Percentiles rank a stretch among this genome's conserved stretches.
Conservation (phyloP, 2,888 invertebrate genomes). For the Mimachlamys varia region DNA sequence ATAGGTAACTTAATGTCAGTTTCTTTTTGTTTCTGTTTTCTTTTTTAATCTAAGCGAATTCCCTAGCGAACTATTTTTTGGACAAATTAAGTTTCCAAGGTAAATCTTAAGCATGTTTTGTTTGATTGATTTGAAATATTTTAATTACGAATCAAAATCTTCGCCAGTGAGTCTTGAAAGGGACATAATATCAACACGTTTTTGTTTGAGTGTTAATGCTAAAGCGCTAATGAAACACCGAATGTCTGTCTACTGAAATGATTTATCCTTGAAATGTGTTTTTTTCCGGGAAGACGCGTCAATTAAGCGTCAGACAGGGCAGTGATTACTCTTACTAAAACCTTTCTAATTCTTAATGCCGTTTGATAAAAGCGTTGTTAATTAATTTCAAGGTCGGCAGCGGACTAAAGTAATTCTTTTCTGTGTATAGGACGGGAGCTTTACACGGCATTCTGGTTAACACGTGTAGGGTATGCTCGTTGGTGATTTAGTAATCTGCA, state of each 20-base stretch:
- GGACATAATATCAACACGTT: not conserved
- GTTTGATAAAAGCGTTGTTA: slow-evolving; percentile 13
- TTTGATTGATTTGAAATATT: too few relatives aligned
- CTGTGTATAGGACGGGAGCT: not conserved
- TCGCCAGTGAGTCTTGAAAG: not conserved
- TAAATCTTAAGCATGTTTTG: too few relatives aligned
- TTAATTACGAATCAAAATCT: not conserved
- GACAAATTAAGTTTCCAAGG: too few relatives aligned
- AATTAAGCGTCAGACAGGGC: not conserved
- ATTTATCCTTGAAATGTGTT: slow-evolving; percentile 1
- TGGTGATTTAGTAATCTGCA: not conserved
- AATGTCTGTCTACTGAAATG: not conserved
- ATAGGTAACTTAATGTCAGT: too few relatives aligned
- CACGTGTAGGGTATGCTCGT: not conserved
- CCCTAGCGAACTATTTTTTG: too few relatives aligned
- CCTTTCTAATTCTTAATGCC: slow-evolving; percentile 4
- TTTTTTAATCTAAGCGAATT: too few relatives aligned
- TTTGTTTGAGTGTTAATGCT: not conserved
- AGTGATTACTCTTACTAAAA: slow-evolving; percentile 21
- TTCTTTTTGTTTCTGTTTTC: too few relatives aligned
- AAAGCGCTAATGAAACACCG: not conserved
- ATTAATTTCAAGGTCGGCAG: slow-evolving; percentile 8
- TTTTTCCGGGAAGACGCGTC: not conserved
- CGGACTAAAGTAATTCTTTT: not conserved
- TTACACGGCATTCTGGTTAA: not conserved